A percentile compares a stretch with the other conserved stretches of the same genome.
Conservation (phyloP, 2,113 vertebrate genomes). For the Eclectus roratus region DNA sequence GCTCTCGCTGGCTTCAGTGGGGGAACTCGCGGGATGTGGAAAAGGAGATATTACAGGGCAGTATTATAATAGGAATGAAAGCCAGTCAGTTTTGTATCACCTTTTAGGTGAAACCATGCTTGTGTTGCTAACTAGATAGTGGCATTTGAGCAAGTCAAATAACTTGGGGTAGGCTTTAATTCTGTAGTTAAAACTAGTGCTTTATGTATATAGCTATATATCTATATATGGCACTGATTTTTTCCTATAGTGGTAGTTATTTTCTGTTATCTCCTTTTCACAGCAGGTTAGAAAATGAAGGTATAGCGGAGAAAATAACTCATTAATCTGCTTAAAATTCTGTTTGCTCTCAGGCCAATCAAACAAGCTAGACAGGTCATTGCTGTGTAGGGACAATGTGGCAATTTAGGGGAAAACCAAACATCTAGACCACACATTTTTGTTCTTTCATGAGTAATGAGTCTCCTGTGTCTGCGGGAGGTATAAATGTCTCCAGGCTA, state of each 20-base stretch:
- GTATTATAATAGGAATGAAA: rapidly evolving
- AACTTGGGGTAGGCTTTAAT: background rate
- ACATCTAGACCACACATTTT: rapidly evolving
- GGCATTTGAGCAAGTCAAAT: rapidly evolving
- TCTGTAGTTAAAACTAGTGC: background rate
- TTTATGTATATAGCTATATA: background rate
- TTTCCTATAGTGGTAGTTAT: background rate
- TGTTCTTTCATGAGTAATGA: rapidly evolving
- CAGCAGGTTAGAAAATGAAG: background rate
- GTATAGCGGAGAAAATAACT: background rate
- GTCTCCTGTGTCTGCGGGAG: background rate
- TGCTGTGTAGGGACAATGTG: rapidly evolving
- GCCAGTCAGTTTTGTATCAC: rapidly evolving
- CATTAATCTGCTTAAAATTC: background rate
- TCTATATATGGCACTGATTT: background rate
- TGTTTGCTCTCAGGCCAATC: background rate
- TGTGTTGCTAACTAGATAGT: background rate
- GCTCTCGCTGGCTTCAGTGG: no score
- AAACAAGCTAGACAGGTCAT: background rate
- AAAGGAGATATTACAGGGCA: background rate
- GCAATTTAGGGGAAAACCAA: background rate
- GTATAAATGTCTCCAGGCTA: background rate
- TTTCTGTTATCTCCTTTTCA: background rate
- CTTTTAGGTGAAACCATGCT: background rate
- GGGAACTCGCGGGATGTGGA: rapidly evolving